Percentiles rank a stretch among this genome's conserved stretches.
Evolutionary conservation across 2,888 invertebrate genomes (phyloP).

Genomic region (Dolichomitus sp.): DNA sequence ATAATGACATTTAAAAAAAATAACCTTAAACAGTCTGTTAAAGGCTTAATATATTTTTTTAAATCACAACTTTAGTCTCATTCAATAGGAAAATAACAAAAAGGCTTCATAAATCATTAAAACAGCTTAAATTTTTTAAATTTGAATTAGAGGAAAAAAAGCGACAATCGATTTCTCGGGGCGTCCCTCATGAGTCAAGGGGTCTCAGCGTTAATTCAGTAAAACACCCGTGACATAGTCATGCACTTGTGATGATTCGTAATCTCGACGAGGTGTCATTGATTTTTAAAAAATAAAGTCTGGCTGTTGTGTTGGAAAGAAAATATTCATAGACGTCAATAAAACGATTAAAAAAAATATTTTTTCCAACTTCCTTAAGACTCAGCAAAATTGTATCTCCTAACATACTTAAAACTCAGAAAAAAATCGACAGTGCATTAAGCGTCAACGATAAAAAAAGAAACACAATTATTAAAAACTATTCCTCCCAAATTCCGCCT

Average conservation of each 20-base stretch:
- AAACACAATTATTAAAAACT: neutral
- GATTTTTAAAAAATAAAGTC: constrained; percentile 3
- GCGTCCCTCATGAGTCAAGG: constrained; percentile 8
- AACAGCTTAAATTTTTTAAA: neutral
- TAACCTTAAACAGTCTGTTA: too few species aligned
- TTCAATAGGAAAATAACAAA: too few species aligned
- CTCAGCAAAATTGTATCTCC: too few species aligned
- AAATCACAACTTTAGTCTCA: too few species aligned
- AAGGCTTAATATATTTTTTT: too few species aligned
- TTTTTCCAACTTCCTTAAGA: too few species aligned
- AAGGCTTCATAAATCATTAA: neutral
- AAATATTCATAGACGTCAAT: neutral
- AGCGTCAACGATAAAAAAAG: neutral
- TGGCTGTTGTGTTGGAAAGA: neutral
- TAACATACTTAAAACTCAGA: too few species aligned
- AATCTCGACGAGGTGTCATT: constrained; percentile 38
- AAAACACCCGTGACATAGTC: constrained; percentile 42
- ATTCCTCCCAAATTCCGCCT: neutral
- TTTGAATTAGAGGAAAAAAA: neutral
- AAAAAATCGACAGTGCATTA: neutral
- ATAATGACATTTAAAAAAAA: too few species aligned
- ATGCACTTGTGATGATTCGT: constrained; percentile 57
- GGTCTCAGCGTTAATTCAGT: constrained; percentile 31
- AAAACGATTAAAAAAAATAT: too few species aligned
- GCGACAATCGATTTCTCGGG: constrained; percentile 40